Evolutionary conservation across 2,888 invertebrate species (phyloP), one percentile per base, ranked within the genome.

Genomic region (Julus scanicus): DNA sequence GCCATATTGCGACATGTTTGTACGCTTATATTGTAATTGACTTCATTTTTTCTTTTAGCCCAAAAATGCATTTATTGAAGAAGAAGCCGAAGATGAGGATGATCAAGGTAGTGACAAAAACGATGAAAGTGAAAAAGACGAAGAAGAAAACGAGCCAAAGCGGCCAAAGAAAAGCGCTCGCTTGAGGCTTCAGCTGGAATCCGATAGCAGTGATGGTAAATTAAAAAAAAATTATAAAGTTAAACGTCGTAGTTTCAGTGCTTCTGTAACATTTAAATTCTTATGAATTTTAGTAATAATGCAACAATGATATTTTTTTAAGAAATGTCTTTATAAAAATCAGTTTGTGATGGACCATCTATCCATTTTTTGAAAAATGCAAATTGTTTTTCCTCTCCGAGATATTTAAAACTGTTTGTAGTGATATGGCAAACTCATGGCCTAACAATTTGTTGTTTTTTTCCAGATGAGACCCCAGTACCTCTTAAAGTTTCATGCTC

Each of bases 21-120:
- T 29, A 29, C 29, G 29, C 29, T 29, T 29, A 29, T 6, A n/a
- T 17, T 17, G n/a, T 29, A 29, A 71, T 1, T 71, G n/a, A 1
- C 8, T n/a, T 29, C 11, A 13, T 71, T n/a, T 83, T 88, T 11
- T 5, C 17, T 0, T 13, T 15, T 84, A 84, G 90, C 89, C 90
- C 91, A 90, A 89, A 90, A 91, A 90, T 91, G 91, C 91, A 6
- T 93, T 93, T 90, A 91, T 92, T 86, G 93, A 93, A 90, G 93
- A 94, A 39, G 95, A 95, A 90, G 93, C 93, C 48, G 92, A 91
- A 84, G 92, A 92, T 11, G 53, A 89, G n/a, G 85, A 84, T 39
- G 80, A 44, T 83, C 85, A 57, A 20, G 84, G n/a, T 15, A 48
- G 44, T 17, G 80, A 88, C 8, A 89, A 89, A 17, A 29, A 89